Conservation (phyloP, 2,113 vertebrate species). For the Tichodroma muraria region DNA sequence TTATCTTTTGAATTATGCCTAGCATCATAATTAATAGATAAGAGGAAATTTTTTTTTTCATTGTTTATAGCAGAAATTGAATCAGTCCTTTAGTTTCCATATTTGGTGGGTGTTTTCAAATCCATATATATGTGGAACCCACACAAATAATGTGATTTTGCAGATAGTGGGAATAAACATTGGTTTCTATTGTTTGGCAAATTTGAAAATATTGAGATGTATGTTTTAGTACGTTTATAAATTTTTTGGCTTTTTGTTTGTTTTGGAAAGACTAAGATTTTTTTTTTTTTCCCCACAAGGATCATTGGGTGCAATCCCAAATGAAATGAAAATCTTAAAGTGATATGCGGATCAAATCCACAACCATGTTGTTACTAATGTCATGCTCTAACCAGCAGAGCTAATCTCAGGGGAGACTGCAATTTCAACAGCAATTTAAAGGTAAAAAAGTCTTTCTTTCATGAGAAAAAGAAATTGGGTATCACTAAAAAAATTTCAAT, state of each 20-base stretch:
- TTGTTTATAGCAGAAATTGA: background rate
- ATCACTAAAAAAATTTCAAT: background rate
- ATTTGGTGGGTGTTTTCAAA: background rate
- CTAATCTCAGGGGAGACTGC: background rate
- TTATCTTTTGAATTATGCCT: background rate
- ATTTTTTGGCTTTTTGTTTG: background rate
- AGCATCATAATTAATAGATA: background rate
- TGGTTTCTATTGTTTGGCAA: background rate
- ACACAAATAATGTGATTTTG: background rate
- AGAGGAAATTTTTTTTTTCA: background rate
- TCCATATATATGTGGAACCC: background rate
- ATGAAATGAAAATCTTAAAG: too few relatives aligned
- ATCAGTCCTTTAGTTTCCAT: background rate
- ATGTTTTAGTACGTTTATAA: background rate
- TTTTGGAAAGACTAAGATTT: background rate
- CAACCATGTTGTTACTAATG: too few relatives aligned
- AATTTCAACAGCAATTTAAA: background rate
- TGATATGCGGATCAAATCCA: background rate
- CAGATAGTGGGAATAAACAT: background rate
- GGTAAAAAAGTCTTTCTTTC: background rate
- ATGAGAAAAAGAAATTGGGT: background rate
- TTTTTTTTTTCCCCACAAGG: background rate
- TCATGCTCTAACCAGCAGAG: background rate
- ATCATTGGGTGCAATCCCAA: background rate
- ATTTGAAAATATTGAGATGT: background rate